Evolutionary conservation across 2,113 vertebrate species (phyloP), one percentile per base, ranked within the genome.

Genomic region (Panthera uncia): DNA sequence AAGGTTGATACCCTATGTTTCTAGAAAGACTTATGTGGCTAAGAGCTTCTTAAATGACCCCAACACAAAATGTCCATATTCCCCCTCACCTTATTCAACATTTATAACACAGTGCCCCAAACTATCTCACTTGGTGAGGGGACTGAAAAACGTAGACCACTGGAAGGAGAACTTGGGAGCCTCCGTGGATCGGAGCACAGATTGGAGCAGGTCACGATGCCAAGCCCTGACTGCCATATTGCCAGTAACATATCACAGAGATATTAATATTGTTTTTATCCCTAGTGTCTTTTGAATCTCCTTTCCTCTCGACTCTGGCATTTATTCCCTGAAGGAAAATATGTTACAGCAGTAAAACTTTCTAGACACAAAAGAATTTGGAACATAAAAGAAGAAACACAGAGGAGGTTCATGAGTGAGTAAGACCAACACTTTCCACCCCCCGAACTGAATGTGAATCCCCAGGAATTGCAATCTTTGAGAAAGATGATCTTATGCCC

Each of bases 151-250:
- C 18, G 33, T 12, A 61, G 0, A 81, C 21, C 8, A 15, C 0
- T 76, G 11, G 14, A 16, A 79, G 16, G 10, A 18, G 21, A 91
- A 61, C 7, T 16, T 41, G 7, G 6, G 18, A 19, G 2, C 1
- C 4, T 68, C 55, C 0, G 12, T 31, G n/a, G 11, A 10, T 27
- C 12, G 33, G 14, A 78, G 31, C 0, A 12, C 14, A 84, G 0
- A 0, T 7, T 2, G 38, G 41, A 94, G 19, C 12, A 25, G 33
- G 10, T 25, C 6, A 21, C 1, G 1, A 45, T 50, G 14, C 21
- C 21, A n/a, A 63, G 31, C 7, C 36, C 50, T 38, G 63, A 21
- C 48, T 2, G 3, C 5, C 82, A 0, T 25, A 3, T 76, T n/a
- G 69, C n/a, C 29, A 3, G 31, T 33, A 45, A 78, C 9, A 4